Conservation (phyloP, 2,888 invertebrate genomes). For the Lithosia quadra region DNA sequence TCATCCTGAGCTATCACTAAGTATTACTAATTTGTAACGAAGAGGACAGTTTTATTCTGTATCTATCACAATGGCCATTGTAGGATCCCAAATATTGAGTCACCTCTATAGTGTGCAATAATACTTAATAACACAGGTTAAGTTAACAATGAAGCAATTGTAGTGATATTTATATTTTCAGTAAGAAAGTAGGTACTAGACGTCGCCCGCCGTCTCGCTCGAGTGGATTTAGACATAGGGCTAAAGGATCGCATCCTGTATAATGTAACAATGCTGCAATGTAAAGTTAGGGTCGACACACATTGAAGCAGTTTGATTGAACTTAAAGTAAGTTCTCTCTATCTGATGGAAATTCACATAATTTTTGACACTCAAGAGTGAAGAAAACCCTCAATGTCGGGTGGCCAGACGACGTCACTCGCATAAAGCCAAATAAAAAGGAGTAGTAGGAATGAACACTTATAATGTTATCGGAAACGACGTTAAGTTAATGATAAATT, state of each 20-base stretch:
- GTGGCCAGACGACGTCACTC: too few relatives aligned
- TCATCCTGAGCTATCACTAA: neutral
- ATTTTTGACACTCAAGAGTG: too few relatives aligned
- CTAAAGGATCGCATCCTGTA: neutral
- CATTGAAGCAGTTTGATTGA: too few relatives aligned
- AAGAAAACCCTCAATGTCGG: too few relatives aligned
- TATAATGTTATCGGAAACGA: too few relatives aligned
- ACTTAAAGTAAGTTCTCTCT: too few relatives aligned
- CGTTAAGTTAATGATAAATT: too few relatives aligned
- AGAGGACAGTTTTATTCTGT: neutral
- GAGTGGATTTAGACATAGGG: neutral
- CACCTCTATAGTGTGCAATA: neutral
- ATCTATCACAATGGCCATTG: constrained; percentile 1
- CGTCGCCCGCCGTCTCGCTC: neutral
- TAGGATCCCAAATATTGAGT: neutral
- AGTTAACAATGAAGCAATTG: neutral
- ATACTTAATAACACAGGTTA: neutral
- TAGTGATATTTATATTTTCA: neutral
- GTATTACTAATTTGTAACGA: neutral
- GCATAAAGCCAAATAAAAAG: too few relatives aligned
- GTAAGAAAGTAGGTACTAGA: neutral
- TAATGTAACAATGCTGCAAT: neutral
- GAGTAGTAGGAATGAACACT: too few relatives aligned
- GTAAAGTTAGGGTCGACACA: too few relatives aligned
- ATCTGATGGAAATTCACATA: too few relatives aligned